Conservation (phyloP, 1,140 invertebrate genomes). For the Melanaphis sacchari region DNA sequence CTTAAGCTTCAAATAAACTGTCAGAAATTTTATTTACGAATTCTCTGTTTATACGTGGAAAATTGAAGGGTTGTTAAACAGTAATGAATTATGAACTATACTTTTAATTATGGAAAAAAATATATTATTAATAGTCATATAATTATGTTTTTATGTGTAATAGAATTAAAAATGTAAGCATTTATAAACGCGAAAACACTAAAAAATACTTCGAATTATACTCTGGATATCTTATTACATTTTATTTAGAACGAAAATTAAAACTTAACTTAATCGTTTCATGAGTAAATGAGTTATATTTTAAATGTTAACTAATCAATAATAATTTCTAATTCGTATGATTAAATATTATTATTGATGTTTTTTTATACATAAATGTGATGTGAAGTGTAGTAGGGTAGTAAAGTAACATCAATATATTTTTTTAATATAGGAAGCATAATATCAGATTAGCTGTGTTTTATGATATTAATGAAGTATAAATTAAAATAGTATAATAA, state of each 20-base stretch:
- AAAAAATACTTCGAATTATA: neutral
- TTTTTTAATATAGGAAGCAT: neutral
- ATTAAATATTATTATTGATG: neutral
- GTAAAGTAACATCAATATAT: neutral
- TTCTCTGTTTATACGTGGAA: neutral
- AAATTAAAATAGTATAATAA: neutral
- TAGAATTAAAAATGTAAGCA: neutral
- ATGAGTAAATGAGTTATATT: too few species aligned
- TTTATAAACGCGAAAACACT: neutral
- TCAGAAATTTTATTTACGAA: neutral
- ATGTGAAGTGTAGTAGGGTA: neutral
- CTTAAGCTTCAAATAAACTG: neutral
- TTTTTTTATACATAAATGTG: neutral
- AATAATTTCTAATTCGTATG: too few species aligned
- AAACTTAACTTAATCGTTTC: too few species aligned
- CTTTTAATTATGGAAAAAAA: neutral
- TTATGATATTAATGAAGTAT: neutral
- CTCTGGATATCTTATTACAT: neutral
- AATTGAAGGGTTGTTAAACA: neutral
- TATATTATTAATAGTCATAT: neutral
- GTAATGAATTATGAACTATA: neutral
- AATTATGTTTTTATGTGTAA: neutral
- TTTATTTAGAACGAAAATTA: too few species aligned
- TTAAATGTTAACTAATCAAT: too few species aligned
- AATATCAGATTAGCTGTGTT: neutral